phyloP scores from a whole-genome alignment of 2,888 invertebrate genomes.

The Sussaba pulchella region DNA sequence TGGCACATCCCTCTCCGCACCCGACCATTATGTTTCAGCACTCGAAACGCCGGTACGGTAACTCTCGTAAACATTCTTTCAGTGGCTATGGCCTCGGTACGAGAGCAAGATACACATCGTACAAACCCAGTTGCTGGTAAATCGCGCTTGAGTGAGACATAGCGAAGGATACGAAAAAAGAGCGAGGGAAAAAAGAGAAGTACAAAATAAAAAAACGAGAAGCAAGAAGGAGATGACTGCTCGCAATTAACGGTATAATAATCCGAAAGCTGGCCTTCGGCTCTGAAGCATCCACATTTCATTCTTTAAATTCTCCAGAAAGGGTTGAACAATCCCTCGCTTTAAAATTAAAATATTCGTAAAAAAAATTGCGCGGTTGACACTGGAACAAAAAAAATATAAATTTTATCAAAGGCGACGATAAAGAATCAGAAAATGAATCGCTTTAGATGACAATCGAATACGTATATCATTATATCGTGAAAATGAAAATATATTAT shows the following conservation, averaged over 20 bases:
- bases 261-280: slow-evolving; percentile 72
- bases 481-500: slow-evolving; percentile 32
- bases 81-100: slow-evolving; percentile 64
- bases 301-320: slow-evolving; percentile 76
- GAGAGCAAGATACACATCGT: slow-evolving; percentile 63
- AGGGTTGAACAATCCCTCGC: neutral
- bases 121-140: slow-evolving; percentile 8
- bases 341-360: neutral
- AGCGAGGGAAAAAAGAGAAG: slow-evolving; percentile 23
- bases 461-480: too few relatives aligned
- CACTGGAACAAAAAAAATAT: neutral
- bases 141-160: slow-evolving; percentile 35
- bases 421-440: too few relatives aligned
- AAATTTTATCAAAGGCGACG: too few relatives aligned
- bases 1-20: slow-evolving; percentile 31
- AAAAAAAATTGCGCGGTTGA: neutral
- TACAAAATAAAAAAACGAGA: slow-evolving; percentile 36
- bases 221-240: slow-evolving; percentile 53
- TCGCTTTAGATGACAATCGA: too few relatives aligned
- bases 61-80: slow-evolving; percentile 79
- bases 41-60: slow-evolving; percentile 69
- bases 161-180: slow-evolving; percentile 13
- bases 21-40: slow-evolving; percentile 74
- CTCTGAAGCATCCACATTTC: slow-evolving; percentile 77
- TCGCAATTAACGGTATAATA: slow-evolving; percentile 80